These are phyloP conservation scores for Motacilla alba DNA, from an alignment of 2,113 vertebrate genomes.

Conservation along the genomic window DNA sequence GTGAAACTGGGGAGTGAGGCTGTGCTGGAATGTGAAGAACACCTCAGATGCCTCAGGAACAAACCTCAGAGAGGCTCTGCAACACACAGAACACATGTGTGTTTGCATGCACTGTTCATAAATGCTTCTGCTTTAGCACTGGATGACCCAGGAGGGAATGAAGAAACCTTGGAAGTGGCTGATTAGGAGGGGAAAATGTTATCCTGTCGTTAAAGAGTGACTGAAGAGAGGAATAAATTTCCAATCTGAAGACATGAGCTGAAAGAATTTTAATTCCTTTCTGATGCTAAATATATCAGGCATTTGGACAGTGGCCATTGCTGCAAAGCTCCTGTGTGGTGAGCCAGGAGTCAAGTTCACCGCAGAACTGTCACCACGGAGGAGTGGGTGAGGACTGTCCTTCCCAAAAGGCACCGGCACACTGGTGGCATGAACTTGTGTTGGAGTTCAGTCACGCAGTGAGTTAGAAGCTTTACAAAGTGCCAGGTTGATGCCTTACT, in stretches of 20 bases:
- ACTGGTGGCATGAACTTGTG: accelerated
- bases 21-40: not conserved
- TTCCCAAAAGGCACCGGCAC: not conserved
- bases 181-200: conserved; percentile 26
- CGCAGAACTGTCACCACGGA: accelerated
- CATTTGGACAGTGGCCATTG: conserved; percentile 5
- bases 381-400: not conserved
- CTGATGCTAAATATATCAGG: conserved; percentile 23
- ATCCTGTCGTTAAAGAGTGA: not conserved
- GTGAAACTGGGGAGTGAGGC: not conserved
- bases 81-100: not conserved
- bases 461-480: not conserved
- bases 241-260: not conserved
- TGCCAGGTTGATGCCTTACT: not conserved
- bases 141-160: not conserved
- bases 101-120: not conserved
- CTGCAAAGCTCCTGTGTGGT: not conserved
- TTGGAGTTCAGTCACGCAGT: not conserved
- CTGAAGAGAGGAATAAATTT: conserved; percentile 10
- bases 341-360: not conserved
- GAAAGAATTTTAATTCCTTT: conserved; percentile 32
- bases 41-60: not conserved
- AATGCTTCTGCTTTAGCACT: not conserved
- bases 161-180: not conserved
- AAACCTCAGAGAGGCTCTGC: not conserved